Percentiles rank a stretch among this genome's conserved stretches.
These are phyloP conservation scores for Petrocephalus schoutedeni DNA, from an alignment of 2,797 vertebrate species.

Conservation along the genomic window DNA sequence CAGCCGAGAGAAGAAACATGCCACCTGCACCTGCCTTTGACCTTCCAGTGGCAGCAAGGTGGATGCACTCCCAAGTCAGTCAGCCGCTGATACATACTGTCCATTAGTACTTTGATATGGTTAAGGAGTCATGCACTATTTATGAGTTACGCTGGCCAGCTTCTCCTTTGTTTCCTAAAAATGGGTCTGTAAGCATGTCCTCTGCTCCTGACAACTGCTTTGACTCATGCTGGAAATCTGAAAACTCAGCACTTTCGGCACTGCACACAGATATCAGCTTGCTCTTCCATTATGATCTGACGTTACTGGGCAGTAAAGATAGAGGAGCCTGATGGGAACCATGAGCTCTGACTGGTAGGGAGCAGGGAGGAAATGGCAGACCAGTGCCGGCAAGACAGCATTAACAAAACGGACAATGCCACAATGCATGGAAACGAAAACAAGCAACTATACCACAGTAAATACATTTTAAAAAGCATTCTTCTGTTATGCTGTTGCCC, in stretches of 20 bases:
- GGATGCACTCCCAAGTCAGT: background rate
- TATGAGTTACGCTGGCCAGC: background rate
- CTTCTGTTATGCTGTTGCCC: background rate
- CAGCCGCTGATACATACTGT: background rate
- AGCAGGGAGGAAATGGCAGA: background rate
- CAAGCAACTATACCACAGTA: background rate
- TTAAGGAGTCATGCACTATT: background rate
- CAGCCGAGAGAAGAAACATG: background rate
- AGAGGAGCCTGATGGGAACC: background rate
- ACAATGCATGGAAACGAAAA: background rate
- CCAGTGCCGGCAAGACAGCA: background rate
- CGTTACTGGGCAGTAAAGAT: background rate
- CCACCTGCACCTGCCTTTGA: background rate
- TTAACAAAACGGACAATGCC: background rate
- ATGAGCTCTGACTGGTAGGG: background rate
- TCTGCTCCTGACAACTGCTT: background rate
- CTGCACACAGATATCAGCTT: background rate
- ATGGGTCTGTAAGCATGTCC: background rate
- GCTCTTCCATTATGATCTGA: background rate
- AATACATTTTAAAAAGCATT: background rate
- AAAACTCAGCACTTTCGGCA: background rate
- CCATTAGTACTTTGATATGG: background rate
- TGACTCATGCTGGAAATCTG: background rate
- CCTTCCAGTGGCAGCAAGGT: background rate
- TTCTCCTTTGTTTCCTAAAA: background rate